Percentiles rank a stretch among this genome's conserved stretches.
These are phyloP conservation scores for Zaprionus capensis DNA, from an alignment of 1,140 invertebrate species.

Conservation along the genomic window DNA sequence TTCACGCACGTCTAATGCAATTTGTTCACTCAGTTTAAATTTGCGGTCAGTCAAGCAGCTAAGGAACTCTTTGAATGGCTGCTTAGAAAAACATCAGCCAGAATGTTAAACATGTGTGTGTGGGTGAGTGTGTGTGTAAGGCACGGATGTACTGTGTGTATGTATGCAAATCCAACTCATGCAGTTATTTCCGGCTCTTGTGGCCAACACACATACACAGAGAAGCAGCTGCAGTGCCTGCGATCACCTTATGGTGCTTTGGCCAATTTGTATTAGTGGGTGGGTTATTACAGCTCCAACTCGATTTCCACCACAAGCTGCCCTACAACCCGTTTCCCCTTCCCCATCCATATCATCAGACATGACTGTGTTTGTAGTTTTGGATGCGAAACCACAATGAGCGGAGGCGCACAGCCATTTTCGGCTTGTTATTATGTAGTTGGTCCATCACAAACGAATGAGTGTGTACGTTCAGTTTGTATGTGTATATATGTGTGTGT, in stretches of 20 bases:
- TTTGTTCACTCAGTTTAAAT: constrained; percentile 41
- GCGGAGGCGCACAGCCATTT: constrained; percentile 58
- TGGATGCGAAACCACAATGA: constrained; percentile 54
- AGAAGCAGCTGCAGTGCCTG: constrained; percentile 31
- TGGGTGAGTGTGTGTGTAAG: constrained; percentile 17
- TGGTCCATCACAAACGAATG: constrained; percentile 15
- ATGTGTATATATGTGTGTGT: constrained; percentile 1
- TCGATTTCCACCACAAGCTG: constrained; percentile 2
- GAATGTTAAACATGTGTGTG: background rate
- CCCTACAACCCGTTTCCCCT: background rate
- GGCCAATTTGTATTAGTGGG: constrained; percentile 67
- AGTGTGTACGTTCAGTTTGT: background rate
- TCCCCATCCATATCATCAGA: background rate
- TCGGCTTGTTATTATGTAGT: constrained; percentile 58
- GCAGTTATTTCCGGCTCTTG: constrained; percentile 76
- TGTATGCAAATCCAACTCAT: constrained; percentile 70
- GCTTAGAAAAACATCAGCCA: constrained; percentile 45
- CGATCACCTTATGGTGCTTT: constrained; percentile 62
- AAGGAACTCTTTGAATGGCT: constrained; percentile 22
- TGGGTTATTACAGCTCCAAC: background rate
- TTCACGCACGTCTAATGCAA: constrained; percentile 41
- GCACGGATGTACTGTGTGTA: constrained; percentile 6
- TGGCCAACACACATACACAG: constrained; percentile 45
- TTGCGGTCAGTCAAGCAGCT: constrained; percentile 37
- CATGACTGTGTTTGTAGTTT: background rate